phyloP scores from a whole-genome alignment of 2,888 invertebrate species.

The Prenolepis imparis region DNA sequence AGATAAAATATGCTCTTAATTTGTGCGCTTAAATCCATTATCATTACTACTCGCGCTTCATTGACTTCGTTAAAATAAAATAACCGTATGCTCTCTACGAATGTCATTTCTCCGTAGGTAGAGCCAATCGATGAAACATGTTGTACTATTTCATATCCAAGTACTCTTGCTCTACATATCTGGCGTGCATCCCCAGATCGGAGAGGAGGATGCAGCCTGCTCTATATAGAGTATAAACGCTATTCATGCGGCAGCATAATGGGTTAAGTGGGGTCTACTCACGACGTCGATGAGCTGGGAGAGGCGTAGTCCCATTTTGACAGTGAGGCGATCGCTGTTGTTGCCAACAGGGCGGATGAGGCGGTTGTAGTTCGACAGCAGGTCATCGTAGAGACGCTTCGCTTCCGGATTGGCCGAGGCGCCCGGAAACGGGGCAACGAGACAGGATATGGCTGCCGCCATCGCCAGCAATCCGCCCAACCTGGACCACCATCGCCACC shows the following conservation, averaged over 20 bases:
- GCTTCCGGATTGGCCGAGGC: conserved; percentile 96
- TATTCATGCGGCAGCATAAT: conserved; percentile 64
- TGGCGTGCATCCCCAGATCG: conserved; percentile 16
- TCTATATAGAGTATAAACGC: conserved; percentile 55
- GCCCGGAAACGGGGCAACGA: conserved; percentile 84
- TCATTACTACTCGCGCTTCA: background rate
- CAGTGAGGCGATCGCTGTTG: conserved; percentile 97
- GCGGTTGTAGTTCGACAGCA: conserved; percentile 97
- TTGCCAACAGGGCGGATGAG: conserved; percentile 97
- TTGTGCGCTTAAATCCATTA: conserved; percentile 14
- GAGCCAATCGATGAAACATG: conserved; percentile 50
- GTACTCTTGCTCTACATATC: conserved; percentile 59
- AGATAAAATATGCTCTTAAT: background rate
- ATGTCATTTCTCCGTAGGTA: conserved; percentile 27
- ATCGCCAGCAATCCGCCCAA: conserved; percentile 89
- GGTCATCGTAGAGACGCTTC: conserved; percentile 97
- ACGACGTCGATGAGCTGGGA: conserved; percentile 97
- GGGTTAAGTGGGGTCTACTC: conserved; percentile 87
- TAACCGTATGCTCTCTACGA: background rate
- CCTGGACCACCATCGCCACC: conserved; percentile 81
- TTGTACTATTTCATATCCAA: conserved; percentile 46
- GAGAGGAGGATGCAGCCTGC: background rate
- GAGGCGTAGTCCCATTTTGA: conserved; percentile 96
- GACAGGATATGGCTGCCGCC: conserved; percentile 89
- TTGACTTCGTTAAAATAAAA: conserved; percentile 27